Evolutionary conservation across 2,888 invertebrate genomes (phyloP).

Genomic region (Lycocerus yunnanus): DNA sequence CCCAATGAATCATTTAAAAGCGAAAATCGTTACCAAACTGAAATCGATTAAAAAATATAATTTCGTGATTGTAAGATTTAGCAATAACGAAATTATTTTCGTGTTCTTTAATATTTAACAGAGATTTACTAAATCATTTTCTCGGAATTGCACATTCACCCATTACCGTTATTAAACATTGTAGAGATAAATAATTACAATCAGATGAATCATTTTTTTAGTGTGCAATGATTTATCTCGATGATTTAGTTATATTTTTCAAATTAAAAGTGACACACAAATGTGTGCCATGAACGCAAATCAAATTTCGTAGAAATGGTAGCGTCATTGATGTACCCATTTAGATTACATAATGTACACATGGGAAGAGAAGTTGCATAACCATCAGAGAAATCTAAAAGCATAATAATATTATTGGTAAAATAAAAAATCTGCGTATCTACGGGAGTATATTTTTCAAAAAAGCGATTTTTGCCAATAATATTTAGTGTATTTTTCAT

Average conservation of each 20-base stretch:
- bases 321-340: neutral
- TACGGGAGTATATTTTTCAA: too few relatives aligned
- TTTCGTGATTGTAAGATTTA: neutral
- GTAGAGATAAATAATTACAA: neutral
- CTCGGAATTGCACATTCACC: neutral
- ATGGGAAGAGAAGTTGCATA: neutral
- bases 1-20: neutral
- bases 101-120: neutral
- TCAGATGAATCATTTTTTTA: neutral
- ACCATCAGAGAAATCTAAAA: neutral
- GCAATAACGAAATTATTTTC: neutral
- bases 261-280: neutral
- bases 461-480: too few relatives aligned
- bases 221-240: neutral
- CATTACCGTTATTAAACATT: neutral
- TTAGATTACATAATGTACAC: neutral
- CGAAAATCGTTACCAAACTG: neutral
- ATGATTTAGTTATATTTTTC: neutral
- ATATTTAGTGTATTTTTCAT: too few relatives aligned
- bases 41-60: neutral
- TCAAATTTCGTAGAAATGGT: neutral
- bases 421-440: too few relatives aligned
- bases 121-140: neutral
- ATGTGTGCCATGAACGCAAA: neutral
- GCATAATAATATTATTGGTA: too few relatives aligned